Conservation (phyloP, 2,797 vertebrate genomes). For the Phalloptychus januarius region DNA sequence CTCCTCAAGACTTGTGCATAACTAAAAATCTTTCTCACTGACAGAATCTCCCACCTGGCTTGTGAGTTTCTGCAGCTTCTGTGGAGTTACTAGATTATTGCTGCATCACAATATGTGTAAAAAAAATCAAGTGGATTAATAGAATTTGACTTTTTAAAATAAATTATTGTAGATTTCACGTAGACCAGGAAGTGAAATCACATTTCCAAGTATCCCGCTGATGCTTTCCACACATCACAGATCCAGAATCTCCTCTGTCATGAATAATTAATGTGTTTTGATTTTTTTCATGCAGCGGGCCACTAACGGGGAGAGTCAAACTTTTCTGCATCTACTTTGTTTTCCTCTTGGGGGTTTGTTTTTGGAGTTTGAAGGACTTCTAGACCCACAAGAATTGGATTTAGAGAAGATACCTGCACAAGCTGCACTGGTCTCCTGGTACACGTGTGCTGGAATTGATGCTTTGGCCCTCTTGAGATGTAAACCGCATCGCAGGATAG, state of each 20-base stretch:
- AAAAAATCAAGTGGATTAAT: neutral
- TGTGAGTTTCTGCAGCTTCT: neutral
- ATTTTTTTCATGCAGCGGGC: slow-evolving; percentile 50
- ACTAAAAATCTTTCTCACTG: neutral
- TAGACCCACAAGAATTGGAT: slow-evolving; percentile 41
- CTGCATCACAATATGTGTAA: neutral
- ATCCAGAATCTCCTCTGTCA: slow-evolving; percentile 58
- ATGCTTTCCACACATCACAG: slow-evolving; percentile 34
- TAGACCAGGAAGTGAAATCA: slow-evolving; percentile 11
- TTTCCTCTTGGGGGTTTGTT: slow-evolving; percentile 23
- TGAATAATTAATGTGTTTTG: slow-evolving; percentile 73
- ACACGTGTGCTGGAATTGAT: slow-evolving; percentile 46
- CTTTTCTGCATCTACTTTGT: slow-evolving; percentile 15
- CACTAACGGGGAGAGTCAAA: slow-evolving; percentile 25
- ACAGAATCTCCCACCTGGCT: neutral
- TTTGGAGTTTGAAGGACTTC: slow-evolving; percentile 25
- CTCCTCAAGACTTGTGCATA: neutral
- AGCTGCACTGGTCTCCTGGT: slow-evolving; percentile 40
- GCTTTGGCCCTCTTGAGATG: slow-evolving; percentile 45
- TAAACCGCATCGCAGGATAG: slow-evolving; percentile 57
- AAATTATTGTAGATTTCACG: slow-evolving; percentile 8
- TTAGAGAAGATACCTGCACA: slow-evolving; percentile 30
- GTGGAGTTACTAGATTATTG: neutral
- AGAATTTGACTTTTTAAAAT: neutral
- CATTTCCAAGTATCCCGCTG: slow-evolving; percentile 18